phyloP scores from a whole-genome alignment of 1,140 invertebrate genomes.

The Bicyclus anynana region DNA sequence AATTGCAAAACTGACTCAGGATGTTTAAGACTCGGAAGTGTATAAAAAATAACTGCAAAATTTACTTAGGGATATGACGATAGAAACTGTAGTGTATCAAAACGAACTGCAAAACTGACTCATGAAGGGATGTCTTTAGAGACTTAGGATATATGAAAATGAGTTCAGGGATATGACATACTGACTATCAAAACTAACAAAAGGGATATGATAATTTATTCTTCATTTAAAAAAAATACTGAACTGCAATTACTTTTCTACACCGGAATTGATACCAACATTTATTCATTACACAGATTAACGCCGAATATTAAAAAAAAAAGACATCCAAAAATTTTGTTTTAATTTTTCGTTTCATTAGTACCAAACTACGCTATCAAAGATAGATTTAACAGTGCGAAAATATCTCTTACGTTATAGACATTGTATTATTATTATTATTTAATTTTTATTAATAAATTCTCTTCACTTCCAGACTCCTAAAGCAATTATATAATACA shows the following conservation, averaged over 20 bases:
- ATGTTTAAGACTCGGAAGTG: too few relatives aligned
- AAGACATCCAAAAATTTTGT: conserved; percentile 15
- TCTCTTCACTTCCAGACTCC: conserved; percentile 72
- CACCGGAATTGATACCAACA: neutral
- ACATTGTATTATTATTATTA: conserved; percentile 6
- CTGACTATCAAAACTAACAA: too few relatives aligned
- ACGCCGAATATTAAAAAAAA: neutral
- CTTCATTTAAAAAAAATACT: too few relatives aligned
- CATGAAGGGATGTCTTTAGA: too few relatives aligned
- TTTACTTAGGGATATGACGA: too few relatives aligned
- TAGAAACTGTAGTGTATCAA: too few relatives aligned
- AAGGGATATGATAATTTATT: too few relatives aligned
- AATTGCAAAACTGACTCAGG: too few relatives aligned
- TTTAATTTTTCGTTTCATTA: conserved; percentile 5
- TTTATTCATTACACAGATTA: neutral
- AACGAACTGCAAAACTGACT: too few relatives aligned
- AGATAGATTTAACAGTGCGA: conserved; percentile 71
- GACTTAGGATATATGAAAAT: too few relatives aligned
- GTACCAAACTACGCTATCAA: conserved; percentile 44
- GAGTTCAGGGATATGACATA: too few relatives aligned
- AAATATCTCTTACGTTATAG: conserved; percentile 72
- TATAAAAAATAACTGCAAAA: too few relatives aligned
- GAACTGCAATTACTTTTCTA: neutral
- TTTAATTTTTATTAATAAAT: conserved; percentile 62
- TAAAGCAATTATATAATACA: conserved; percentile 60